Evolutionary conservation across 2,113 vertebrate genomes (phyloP).

Genomic region (Carettochelys insculpta): DNA sequence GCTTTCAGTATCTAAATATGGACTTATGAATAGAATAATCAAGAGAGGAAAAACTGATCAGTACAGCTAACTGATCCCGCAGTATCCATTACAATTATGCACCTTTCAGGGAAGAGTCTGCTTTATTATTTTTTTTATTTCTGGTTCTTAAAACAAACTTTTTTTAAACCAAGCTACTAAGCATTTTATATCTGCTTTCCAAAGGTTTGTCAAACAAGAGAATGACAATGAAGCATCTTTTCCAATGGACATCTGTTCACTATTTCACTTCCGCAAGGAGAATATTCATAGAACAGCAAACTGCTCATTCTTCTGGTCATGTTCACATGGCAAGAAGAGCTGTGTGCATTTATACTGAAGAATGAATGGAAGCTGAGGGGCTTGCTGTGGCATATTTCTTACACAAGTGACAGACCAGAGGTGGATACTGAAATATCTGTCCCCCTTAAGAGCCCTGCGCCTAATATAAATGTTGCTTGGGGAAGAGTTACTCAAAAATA

Average conservation of each 20-base stretch:
- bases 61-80: background rate
- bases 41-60: background rate
- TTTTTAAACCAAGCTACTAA: conserved; percentile 26
- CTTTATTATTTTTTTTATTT: background rate
- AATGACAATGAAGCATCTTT: background rate
- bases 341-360: background rate
- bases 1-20: background rate
- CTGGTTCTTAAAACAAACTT: conserved; percentile 1
- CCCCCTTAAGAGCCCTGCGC: background rate
- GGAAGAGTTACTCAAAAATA: background rate
- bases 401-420: background rate
- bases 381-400: conserved; percentile 39
- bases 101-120: background rate
- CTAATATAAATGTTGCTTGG: background rate
- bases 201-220: conserved; percentile 46
- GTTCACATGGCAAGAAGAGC: conserved; percentile 40
- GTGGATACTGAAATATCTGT: background rate
- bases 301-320: background rate
- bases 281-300: conserved; percentile 42
- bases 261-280: conserved; percentile 49
- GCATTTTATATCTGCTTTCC: background rate
- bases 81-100: background rate
- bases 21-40: background rate
- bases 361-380: conserved; percentile 7
- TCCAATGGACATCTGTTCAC: conserved; percentile 65